Evolutionary conservation across 2,888 invertebrate species (phyloP).

Genomic region (Aspidiotus rigidus): DNA sequence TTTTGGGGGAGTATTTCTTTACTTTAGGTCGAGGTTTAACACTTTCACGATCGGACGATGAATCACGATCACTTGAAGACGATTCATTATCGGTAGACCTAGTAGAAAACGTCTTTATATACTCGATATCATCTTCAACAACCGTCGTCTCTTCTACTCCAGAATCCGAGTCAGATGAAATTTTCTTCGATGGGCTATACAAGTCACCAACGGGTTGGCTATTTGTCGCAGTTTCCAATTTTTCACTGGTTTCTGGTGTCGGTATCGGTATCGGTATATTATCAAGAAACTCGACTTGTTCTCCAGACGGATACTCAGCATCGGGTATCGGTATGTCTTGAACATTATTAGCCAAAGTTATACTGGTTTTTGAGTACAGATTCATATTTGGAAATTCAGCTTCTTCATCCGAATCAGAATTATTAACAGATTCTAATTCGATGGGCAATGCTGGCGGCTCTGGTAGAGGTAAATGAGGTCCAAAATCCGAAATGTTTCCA

Average conservation of each 20-base stretch:
- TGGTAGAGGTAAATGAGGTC: slow-evolving; percentile 31
- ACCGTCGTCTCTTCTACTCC: neutral
- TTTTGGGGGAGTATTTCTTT: neutral
- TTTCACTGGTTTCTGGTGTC: neutral
- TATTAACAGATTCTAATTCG: slow-evolving; percentile 15
- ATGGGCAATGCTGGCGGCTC: slow-evolving; percentile 43
- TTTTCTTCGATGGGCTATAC: slow-evolving; percentile 18
- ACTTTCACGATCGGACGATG: neutral
- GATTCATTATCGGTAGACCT: neutral
- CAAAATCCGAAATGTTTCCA: slow-evolving; percentile 18
- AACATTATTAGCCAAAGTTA: slow-evolving; percentile 52
- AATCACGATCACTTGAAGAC: slow-evolving; percentile 7
- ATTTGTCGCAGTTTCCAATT: neutral
- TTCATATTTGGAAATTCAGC: slow-evolving; percentile 71
- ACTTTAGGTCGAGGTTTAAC: too few relatives aligned
- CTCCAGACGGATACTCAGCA: slow-evolving; percentile 1
- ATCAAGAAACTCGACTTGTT: slow-evolving; percentile 6
- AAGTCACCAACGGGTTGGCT: neutral
- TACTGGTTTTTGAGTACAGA: slow-evolving; percentile 72
- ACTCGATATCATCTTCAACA: neutral
- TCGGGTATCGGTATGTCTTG: slow-evolving; percentile 22
- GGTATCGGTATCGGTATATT: slow-evolving; percentile 23
- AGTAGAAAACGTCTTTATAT: neutral
- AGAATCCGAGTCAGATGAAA: slow-evolving; percentile 12
- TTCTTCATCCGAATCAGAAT: slow-evolving; percentile 47